phyloP scores from a whole-genome alignment of 2,113 vertebrate genomes.

The Helogale parvula region DNA sequence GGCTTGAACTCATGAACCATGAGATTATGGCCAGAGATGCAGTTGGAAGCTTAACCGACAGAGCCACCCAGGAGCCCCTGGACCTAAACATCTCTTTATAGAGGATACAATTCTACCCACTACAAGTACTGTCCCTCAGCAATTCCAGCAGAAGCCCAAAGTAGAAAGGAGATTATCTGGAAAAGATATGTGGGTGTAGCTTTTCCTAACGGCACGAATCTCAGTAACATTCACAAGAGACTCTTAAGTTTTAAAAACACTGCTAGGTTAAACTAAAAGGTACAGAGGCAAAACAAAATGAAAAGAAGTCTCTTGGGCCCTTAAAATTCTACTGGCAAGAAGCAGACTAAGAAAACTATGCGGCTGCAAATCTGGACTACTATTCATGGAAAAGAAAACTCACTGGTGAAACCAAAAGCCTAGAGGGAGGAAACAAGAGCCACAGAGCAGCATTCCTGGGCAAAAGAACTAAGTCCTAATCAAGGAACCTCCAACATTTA shows the following conservation, averaged over 20 bases:
- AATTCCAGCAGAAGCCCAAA: background rate
- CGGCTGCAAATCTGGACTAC: background rate
- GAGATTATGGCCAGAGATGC: too few species aligned
- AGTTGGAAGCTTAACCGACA: too few species aligned
- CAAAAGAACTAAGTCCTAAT: background rate
- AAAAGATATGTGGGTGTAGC: background rate
- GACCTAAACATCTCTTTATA: background rate
- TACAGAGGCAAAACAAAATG: background rate
- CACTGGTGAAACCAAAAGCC: background rate
- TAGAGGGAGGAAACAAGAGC: background rate
- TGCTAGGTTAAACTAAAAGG: background rate
- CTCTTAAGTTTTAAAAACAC: background rate
- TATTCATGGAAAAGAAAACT: slow-evolving; percentile 29
- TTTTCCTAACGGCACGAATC: background rate
- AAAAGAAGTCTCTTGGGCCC: background rate
- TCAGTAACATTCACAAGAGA: slow-evolving; percentile 5
- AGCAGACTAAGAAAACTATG: slow-evolving; percentile 11
- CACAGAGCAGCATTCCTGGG: background rate
- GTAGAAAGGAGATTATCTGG: background rate
- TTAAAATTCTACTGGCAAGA: slow-evolving; percentile 15
- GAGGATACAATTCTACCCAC: background rate
- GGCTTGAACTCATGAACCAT: too few species aligned
- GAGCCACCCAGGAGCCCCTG: too few species aligned
- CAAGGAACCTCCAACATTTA: background rate
- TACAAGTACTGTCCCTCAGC: background rate